phyloP scores from a whole-genome alignment of 1,140 invertebrate species.

The Scaptomyza graminum region DNA sequence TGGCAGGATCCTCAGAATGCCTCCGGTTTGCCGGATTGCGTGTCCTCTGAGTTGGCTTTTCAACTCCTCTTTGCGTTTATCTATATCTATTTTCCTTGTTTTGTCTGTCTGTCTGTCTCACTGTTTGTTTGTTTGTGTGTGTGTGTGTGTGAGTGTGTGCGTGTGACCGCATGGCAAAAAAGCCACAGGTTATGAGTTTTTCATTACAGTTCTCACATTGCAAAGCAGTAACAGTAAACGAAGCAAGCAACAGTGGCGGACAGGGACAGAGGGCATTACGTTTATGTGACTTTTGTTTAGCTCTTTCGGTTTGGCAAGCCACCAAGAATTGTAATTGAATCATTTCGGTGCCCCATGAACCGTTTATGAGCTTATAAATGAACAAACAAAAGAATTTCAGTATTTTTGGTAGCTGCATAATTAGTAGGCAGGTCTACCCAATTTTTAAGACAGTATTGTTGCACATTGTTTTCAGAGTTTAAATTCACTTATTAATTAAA shows the following conservation, averaged over 20 bases:
- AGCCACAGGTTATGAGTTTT: slow-evolving; percentile 80
- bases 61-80: background rate
- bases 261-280: slow-evolving; percentile 17
- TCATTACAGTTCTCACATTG: slow-evolving; percentile 64
- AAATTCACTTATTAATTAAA: no score
- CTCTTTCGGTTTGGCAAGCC: slow-evolving; percentile 54
- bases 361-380: background rate
- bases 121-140: slow-evolving; percentile 10
- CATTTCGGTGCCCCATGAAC: background rate
- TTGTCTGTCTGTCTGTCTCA: slow-evolving; percentile 1
- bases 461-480: no score
- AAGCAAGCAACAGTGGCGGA: slow-evolving; percentile 4
- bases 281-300: slow-evolving; percentile 59
- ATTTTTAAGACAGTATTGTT: no score
- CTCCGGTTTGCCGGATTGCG: slow-evolving; percentile 25
- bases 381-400: background rate
- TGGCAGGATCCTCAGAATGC: slow-evolving; percentile 46
- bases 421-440: no score
- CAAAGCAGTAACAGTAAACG: slow-evolving; percentile 14
- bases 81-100: slow-evolving; percentile 4
- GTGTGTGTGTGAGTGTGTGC: slow-evolving; percentile 40
- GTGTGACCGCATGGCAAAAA: slow-evolving; percentile 76
- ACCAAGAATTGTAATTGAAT: slow-evolving; percentile 54
- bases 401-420: no score
- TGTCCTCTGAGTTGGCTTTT: slow-evolving; percentile 33